Percentiles rank a stretch among this genome's conserved stretches.
Evolutionary conservation across 2,888 invertebrate species (phyloP).

Genomic region (Euzophera pinguis): DNA sequence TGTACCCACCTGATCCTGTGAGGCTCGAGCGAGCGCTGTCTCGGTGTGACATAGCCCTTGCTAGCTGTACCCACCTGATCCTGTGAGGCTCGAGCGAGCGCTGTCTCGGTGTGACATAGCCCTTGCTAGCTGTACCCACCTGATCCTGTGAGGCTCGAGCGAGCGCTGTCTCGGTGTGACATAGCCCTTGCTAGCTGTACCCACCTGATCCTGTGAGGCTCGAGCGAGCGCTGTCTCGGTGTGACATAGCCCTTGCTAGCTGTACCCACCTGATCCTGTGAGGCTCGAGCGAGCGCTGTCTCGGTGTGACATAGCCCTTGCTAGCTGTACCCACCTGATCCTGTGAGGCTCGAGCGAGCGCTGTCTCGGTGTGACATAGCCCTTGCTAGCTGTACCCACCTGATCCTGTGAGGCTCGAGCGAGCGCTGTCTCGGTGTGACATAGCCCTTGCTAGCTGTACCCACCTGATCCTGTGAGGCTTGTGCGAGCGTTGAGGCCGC

Average conservation of each 20-base stretch:
- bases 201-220: constrained; percentile 84
- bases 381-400: too few relatives aligned
- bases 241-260: constrained; percentile 92
- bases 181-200: constrained; percentile 83
- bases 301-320: constrained; percentile 90
- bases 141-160: constrained; percentile 86
- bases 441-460: constrained; percentile 83
- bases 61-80: constrained; percentile 80
- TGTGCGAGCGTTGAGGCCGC: constrained; percentile 37
- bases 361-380: constrained; percentile 86
- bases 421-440: constrained; percentile 87
- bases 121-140: too few relatives aligned
- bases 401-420: constrained; percentile 86
- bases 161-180: constrained; percentile 87
- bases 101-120: constrained; percentile 86
- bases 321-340: constrained; percentile 80
- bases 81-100: constrained; percentile 77
- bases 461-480: constrained; percentile 84
- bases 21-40: constrained; percentile 86
- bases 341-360: constrained; percentile 77
- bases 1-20: too few relatives aligned
- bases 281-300: constrained; percentile 86
- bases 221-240: constrained; percentile 74
- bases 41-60: constrained; percentile 90
- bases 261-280: too few relatives aligned